Evolutionary conservation across 2,113 vertebrate species (phyloP), one percentile per base, ranked within the genome.

Genomic region (Symphodus melops): DNA sequence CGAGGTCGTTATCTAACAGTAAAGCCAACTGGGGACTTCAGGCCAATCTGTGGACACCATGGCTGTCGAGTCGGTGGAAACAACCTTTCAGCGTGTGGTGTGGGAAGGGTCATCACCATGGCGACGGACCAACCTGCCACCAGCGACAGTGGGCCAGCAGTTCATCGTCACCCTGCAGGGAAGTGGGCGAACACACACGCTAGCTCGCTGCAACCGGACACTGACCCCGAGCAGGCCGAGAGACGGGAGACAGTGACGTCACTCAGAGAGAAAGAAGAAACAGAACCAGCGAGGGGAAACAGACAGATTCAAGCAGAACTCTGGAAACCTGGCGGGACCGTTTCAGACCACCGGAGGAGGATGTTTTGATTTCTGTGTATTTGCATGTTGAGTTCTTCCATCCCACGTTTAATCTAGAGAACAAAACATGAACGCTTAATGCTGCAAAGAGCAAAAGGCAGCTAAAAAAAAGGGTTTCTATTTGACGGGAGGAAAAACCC

Each of bases 121-220:
- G 92, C 95, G 21, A 95, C 93, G 0, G 94, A 94, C 36, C 89
- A 93, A 61, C 89, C 95, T 49, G 55, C 93, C 92, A 17, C 68
- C 90, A 3, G 83, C 79, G 8, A 37, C 85, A 60, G 57, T 89
- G 28, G 73, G 91, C 67, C 95, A 94, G 64, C 91, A 92, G 46
- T 92, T 96, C 72, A 82, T 93, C 59, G 84, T 95, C 11, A 92
- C 93, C 39, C 44, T 95, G 93, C 94, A 93, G 49, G 94, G 88
- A 17, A 92, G 94, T 62, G 94, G 93, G 91, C 94, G 94, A 93
- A 44, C 65, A 36, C 9, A 7, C 12, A 19, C 12, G 61, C 7
- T 73, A 53, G 10, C 7, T 73, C 57, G 10, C 17, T 14, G 3
- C 72, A 49, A 17, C 16, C 14, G 37, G 61, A 23, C 58, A 61